Percentiles rank a stretch among this genome's conserved stretches.
These are phyloP conservation scores for Himalopsyche japonica DNA, from an alignment of 2,888 invertebrate genomes.

Conservation along the genomic window DNA sequence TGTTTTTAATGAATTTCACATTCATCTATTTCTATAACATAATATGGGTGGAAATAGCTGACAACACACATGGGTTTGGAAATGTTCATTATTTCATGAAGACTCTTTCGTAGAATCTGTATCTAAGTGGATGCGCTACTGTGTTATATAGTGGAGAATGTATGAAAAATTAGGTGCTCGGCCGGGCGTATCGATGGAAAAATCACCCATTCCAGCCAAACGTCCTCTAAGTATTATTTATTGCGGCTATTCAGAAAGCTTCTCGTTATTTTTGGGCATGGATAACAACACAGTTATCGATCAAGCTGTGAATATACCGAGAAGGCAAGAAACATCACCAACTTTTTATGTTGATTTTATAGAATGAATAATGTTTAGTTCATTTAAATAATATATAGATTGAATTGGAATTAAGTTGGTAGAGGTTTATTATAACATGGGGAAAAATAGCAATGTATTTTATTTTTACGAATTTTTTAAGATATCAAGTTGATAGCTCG, in stretches of 20 bases:
- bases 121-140: background rate
- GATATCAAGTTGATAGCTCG: too few relatives aligned
- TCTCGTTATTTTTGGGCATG: conserved; percentile 34
- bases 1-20: too few relatives aligned
- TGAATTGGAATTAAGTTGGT: too few relatives aligned
- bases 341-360: too few relatives aligned
- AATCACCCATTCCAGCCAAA: conserved; percentile 13
- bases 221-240: conserved; percentile 34
- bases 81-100: background rate
- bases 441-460: too few relatives aligned
- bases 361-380: too few relatives aligned
- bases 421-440: too few relatives aligned
- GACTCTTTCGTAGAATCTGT: background rate
- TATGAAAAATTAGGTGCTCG: conserved; percentile 17
- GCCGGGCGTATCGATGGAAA: conserved; percentile 2
- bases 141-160: background rate
- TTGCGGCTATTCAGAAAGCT: conserved; percentile 27
- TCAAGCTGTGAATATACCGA: conserved; percentile 20
- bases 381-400: too few relatives aligned
- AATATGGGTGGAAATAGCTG: too few relatives aligned
- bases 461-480: too few relatives aligned
- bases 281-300: conserved; percentile 38
- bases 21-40: too few relatives aligned
- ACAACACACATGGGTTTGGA: too few relatives aligned
- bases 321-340: background rate